These are phyloP conservation scores for Oncorhynchus mykiss DNA, from an alignment of 2,113 vertebrate genomes.

Conservation along the genomic window DNA sequence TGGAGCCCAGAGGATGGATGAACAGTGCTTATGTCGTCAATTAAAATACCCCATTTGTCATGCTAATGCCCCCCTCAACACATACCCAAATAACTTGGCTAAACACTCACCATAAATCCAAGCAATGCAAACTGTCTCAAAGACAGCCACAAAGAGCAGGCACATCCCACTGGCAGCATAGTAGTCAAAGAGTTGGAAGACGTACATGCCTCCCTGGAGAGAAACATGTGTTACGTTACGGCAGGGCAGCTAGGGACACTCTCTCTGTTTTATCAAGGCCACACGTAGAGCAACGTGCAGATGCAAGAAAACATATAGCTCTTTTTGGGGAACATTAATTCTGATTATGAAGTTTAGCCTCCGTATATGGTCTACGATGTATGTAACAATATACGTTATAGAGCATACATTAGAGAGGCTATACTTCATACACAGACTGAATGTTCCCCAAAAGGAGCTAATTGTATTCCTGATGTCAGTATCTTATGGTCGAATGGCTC, in stretches of 20 bases:
- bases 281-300: not conserved
- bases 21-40: not conserved
- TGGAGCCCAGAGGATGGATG: too few relatives aligned
- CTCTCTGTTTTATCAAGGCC: not conserved
- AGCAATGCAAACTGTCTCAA: conserved; percentile 89
- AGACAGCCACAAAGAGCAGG: conserved; percentile 92
- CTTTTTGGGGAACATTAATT: too few relatives aligned
- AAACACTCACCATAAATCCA: conserved; percentile 92
- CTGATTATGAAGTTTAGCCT: too few relatives aligned
- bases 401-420: too few relatives aligned
- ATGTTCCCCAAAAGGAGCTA: too few relatives aligned
- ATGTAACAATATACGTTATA: too few relatives aligned
- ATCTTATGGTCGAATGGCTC: too few relatives aligned
- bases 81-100: not conserved
- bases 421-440: too few relatives aligned
- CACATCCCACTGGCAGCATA: conserved; percentile 98
- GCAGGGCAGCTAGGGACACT: not conserved
- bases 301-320: too few relatives aligned
- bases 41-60: conserved; percentile 11
- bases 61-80: not conserved
- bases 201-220: conserved; percentile 93
- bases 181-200: conserved; percentile 97
- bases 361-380: too few relatives aligned
- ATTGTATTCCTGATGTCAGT: too few relatives aligned
- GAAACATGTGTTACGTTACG: not conserved